Conservation (phyloP, 1,140 invertebrate genomes). For the Leptestheria dahalacensis region DNA sequence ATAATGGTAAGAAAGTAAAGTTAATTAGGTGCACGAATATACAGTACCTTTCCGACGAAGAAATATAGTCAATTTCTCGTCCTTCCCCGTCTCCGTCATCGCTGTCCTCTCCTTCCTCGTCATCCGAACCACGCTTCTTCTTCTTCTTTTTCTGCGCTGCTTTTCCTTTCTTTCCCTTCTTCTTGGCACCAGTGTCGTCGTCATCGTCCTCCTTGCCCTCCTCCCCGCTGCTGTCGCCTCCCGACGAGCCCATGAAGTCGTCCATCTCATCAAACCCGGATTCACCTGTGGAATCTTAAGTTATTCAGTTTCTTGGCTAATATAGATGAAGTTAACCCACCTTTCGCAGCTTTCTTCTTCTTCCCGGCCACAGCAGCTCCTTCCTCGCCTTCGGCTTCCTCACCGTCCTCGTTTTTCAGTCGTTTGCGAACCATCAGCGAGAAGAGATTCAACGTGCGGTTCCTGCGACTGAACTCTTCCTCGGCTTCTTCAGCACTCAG, state of each 20-base stretch:
- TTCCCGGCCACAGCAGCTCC: constrained; percentile 5
- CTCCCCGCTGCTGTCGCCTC: constrained; percentile 48
- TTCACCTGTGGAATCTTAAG: not conserved
- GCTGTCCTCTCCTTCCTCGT: constrained; percentile 85
- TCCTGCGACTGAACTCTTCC: constrained; percentile 82
- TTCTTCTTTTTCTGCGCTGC: constrained; percentile 49
- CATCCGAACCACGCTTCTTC: constrained; percentile 56
- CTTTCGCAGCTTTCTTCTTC: constrained; percentile 7
- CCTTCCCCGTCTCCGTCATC: constrained; percentile 94
- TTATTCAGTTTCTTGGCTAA: not conserved
- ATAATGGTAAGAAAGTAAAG: too few species aligned
- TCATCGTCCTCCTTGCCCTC: constrained; percentile 52
- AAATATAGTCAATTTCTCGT: constrained; percentile 50
- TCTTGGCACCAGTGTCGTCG: constrained; percentile 46
- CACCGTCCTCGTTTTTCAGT: constrained; percentile 43
- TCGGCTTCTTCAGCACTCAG: constrained; percentile 92
- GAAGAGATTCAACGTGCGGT: constrained; percentile 90
- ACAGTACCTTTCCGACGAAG: constrained; percentile 21
- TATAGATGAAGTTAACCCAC: not conserved
- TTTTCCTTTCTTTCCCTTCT: constrained; percentile 42
- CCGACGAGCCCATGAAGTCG: constrained; percentile 57
- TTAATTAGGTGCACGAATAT: not conserved
- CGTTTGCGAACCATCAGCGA: constrained; percentile 81
- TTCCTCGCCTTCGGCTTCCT: constrained; percentile 21
- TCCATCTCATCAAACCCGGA: constrained; percentile 58